phyloP scores from a whole-genome alignment of 2,797 vertebrate genomes.

The Dryobates pubescens region DNA sequence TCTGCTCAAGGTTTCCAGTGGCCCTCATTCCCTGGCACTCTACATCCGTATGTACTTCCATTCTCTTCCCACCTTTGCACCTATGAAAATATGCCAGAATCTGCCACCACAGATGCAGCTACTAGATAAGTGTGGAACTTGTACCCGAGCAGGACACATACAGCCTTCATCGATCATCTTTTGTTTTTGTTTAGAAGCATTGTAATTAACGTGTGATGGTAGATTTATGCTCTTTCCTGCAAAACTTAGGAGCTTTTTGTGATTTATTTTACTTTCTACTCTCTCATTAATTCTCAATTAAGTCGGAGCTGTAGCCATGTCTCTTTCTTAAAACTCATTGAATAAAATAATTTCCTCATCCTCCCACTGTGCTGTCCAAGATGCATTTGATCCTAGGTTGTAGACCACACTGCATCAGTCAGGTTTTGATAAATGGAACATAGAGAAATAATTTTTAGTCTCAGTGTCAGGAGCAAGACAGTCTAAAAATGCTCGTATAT shows the following conservation, averaged over 20 bases:
- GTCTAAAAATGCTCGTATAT: not conserved
- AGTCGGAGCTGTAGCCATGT: not conserved
- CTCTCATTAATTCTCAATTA: not conserved
- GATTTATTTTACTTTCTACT: not conserved
- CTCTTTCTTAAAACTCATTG: not conserved
- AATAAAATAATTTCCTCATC: not conserved
- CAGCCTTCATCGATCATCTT: fast-evolving
- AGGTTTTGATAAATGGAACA: not conserved
- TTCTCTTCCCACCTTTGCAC: not conserved
- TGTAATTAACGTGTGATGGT: not conserved
- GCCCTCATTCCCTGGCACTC: not conserved
- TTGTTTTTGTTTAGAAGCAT: not conserved
- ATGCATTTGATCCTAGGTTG: not conserved
- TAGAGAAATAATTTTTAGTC: not conserved
- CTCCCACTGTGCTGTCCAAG: fast-evolving
- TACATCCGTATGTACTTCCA: not conserved
- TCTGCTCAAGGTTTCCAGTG: fast-evolving
- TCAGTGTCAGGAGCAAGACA: not conserved
- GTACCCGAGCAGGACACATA: not conserved
- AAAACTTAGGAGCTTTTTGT: not conserved
- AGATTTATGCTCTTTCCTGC: not conserved
- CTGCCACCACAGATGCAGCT: not conserved
- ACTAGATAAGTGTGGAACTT: not conserved
- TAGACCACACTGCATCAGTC: not conserved
- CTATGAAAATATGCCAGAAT: not conserved